These are phyloP conservation scores for Alauda arvensis DNA, from an alignment of 2,797 vertebrate species.

Conservation along the genomic window DNA sequence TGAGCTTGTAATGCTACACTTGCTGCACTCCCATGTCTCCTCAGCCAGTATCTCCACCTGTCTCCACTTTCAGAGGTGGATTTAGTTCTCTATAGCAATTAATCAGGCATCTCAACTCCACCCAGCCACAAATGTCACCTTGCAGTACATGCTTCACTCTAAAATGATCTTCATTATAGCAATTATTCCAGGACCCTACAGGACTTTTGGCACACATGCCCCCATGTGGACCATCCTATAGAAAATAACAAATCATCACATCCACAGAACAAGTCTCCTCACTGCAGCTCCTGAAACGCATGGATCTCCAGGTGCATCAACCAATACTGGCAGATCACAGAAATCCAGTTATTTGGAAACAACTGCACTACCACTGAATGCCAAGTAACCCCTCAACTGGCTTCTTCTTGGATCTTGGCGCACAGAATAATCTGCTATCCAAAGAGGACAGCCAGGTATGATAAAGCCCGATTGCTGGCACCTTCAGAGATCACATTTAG, in stretches of 20 bases:
- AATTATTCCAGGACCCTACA: constrained; percentile 15
- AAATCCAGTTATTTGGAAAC: constrained; percentile 3
- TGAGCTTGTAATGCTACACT: neutral
- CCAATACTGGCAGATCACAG: neutral
- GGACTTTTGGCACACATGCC: constrained; percentile 2
- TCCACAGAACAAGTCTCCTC: neutral
- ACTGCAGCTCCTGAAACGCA: neutral
- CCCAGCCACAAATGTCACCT: constrained; percentile 20
- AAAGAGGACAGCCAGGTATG: neutral
- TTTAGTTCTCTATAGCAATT: constrained; percentile 31
- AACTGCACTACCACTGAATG: neutral
- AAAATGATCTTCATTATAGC: neutral
- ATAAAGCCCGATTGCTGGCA: neutral
- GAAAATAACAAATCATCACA: neutral
- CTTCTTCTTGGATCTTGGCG: neutral
- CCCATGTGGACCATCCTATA: neutral
- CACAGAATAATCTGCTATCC: neutral
- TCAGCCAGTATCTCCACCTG: neutral
- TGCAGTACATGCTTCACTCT: neutral
- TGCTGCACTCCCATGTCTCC: neutral
- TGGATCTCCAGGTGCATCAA: neutral
- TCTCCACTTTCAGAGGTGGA: neutral
- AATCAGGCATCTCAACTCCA: constrained; percentile 30
- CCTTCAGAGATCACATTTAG: neutral
- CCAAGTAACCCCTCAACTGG: neutral